Base-by-base conservation (phyloP, 2,888 invertebrate species). In the Epsilonema sp. region DNA sequence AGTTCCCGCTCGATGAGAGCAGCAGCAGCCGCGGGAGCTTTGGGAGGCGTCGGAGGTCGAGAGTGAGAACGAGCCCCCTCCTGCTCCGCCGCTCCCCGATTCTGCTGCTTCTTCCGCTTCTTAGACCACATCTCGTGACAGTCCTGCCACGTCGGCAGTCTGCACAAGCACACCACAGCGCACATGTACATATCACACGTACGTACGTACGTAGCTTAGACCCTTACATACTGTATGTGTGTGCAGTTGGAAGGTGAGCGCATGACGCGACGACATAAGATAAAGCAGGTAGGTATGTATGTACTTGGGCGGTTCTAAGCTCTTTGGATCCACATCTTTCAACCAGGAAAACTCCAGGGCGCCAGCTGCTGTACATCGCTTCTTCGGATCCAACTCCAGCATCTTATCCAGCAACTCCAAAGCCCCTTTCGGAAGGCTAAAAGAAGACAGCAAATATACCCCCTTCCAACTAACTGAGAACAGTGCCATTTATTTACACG, bases 101-200 rank as follows among this genome's bases (percentile, higher is more conserved):
- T 41, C 25, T 42, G 40, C n/a, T 53, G 54, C 52, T 63, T 66
- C 56, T 86, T 78, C n/a, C 87, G 77, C 65, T 83, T 84, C 70
- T 97, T 97, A 60, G 87, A 86, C 92, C 94, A 97, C 63, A 97
- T 74, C 69, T 97, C 97, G 71, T 97, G 94, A 66, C 97, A 97
- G 70, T 97, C 94, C 69, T 97, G 92, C 79, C 85, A 85, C 26
- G 80, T 83, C 1, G 92, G 92, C 54, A 94, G 70, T 66, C 69
- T 71, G 52, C 37, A 49, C n/a, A n/a, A n/a, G n/a, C n/a, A n/a
- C n/a, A 44, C 8, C 21, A 1, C 1, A 2, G 1, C 23, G 31
- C 5, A 44, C 1, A 1, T 26, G 2, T 19, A 26, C 26, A 26
- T n/a, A 31, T 1, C 16, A 8, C 5, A 20, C n/a, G 13, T 5